Conservation (phyloP, 2,888 invertebrate genomes). For the Agonopterix subpropinquella region DNA sequence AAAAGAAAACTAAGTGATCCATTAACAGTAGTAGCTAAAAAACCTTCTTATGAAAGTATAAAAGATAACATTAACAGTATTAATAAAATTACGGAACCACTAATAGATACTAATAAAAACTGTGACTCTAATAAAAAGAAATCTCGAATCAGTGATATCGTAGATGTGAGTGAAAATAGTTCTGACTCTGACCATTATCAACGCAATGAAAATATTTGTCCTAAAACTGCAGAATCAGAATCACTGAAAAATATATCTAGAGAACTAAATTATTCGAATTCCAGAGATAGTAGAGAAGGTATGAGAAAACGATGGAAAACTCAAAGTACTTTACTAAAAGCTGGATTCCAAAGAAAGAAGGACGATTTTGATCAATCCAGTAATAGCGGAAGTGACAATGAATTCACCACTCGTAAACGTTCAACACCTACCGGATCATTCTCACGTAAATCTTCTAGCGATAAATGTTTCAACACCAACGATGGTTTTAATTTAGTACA, state of each 20-base stretch:
- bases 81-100: conserved; percentile 54
- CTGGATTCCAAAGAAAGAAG: conserved; percentile 76
- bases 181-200: conserved; percentile 46
- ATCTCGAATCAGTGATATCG: conserved; percentile 35
- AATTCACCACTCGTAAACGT: conserved; percentile 30
- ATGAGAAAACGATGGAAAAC: conserved; percentile 62
- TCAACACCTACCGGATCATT: conserved; percentile 17
- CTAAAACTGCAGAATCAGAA: conserved; percentile 43
- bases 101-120: conserved; percentile 57
- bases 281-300: conserved; percentile 46
- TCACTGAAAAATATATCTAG: conserved; percentile 37
- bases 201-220: conserved; percentile 52
- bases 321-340: conserved; percentile 79
- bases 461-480: conserved; percentile 41
- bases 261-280: conserved; percentile 62
- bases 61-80: conserved; percentile 54
- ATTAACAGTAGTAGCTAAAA: conserved; percentile 46
- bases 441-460: conserved; percentile 37
- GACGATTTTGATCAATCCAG: conserved; percentile 49
- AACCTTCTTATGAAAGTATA: conserved; percentile 50
- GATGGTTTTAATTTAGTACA: conserved; percentile 54
- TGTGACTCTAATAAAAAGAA: conserved; percentile 34
- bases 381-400: conserved; percentile 75
- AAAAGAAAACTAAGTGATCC: conserved; percentile 63
- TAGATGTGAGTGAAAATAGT: conserved; percentile 59